Base-by-base conservation (phyloP, 2,113 vertebrate species). In the Bubo blakistoni region DNA sequence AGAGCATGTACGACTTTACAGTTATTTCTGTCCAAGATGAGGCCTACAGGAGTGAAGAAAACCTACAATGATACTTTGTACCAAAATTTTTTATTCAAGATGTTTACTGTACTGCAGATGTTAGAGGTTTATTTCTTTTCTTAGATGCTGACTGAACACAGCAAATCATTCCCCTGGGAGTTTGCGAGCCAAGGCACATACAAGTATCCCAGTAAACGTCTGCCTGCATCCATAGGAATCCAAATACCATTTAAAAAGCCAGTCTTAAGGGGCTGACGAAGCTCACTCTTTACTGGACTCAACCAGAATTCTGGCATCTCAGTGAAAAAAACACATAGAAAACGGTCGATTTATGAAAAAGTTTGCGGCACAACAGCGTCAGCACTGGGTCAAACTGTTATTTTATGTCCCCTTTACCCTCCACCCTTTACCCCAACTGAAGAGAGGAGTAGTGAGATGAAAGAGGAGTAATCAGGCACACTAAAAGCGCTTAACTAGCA, bases 41-140 rank as follows among this genome's bases (percentile, higher is more conserved):
- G 59, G 80, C 65, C 86, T 70, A 87, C 52, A 84, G 63, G 40
- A 94, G 65, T 19, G 86, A 81, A 84, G 59, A 59, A 88, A 86
- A 72, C 55, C 69, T 63, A 46, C 47, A 70, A 13, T 15, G 22
- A 73, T 55, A 73, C 44, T 94, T 7, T 70, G 47, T 42, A 88
- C 9, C 4, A 20, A 30, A 13, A 2, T 22, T 47, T 72, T 61
- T 61, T 69, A 34, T 59, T 55, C 67, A 46, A 83, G 44, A 91
- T 86, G 81, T 78, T 92, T 73, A 91, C 7, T 13, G 46, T 44
- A 7, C n/a, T 65, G 80, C 61, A 92, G 86, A 84, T 78, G 55
- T 74, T 86, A 36, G 13, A 82, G 73, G 77, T 84, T 92, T 89
- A 71, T 88, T 88, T 72, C 66, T 82, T 73, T 54, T 21, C 57